phyloP scores from a whole-genome alignment of 2,797 vertebrate genomes.

The Helicolenus hilgendorfi region DNA sequence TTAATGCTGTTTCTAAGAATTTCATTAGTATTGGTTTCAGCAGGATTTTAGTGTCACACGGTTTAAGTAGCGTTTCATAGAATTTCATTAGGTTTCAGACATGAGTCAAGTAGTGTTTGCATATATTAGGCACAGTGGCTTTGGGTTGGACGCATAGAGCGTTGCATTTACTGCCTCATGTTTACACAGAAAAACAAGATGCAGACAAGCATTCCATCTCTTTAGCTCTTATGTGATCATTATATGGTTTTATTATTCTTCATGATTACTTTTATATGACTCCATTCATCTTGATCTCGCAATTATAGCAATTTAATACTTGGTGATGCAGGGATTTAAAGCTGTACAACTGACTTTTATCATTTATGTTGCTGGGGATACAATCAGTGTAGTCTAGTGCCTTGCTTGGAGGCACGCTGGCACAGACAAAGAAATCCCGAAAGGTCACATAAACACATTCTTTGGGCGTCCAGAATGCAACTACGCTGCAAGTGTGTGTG shows the following conservation, averaged over 20 bases:
- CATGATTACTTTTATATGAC: not conserved
- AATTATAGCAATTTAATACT: not conserved
- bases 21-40: slow-evolving; percentile 75
- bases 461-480: slow-evolving; percentile 29
- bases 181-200: not conserved
- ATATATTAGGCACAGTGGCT: not conserved
- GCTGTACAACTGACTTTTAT: not conserved
- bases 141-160: not conserved
- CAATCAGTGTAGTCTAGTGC: slow-evolving; percentile 30
- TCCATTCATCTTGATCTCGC: not conserved
- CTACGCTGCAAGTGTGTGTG: slow-evolving; percentile 26
- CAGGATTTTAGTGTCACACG: slow-evolving; percentile 57
- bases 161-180: not conserved
- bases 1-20: slow-evolving; percentile 68
- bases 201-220: not conserved
- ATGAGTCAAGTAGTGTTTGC: slow-evolving; percentile 29
- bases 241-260: not conserved
- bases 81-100: slow-evolving; percentile 30
- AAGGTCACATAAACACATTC: slow-evolving; percentile 71
- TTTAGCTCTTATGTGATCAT: not conserved
- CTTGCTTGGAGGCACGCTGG: slow-evolving; percentile 44
- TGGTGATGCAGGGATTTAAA: not conserved
- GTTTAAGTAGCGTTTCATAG: slow-evolving; percentile 37
- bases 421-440: slow-evolving; percentile 21
- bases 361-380: not conserved